Percentiles rank a stretch among this genome's conserved stretches.
phyloP scores from a whole-genome alignment of 2,888 invertebrate species.

The Iphiclides podalirius region DNA sequence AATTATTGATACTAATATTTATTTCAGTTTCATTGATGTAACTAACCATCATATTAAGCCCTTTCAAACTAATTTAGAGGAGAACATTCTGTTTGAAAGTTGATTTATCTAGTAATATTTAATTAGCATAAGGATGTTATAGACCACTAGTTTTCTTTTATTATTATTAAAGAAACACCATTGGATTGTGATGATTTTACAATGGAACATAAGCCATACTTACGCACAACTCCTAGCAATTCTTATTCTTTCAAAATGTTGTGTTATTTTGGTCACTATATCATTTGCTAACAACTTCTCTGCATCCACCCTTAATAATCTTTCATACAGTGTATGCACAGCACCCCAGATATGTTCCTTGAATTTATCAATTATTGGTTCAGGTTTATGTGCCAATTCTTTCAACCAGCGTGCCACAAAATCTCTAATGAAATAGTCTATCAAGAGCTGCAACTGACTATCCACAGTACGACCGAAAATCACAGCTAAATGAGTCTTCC shows the following conservation, averaged over 20 bases:
- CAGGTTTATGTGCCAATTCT: constrained; percentile 84
- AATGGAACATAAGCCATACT: no score
- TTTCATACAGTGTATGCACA: constrained; percentile 85
- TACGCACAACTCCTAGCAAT: constrained; percentile 87
- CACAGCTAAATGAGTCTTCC: constrained; percentile 83
- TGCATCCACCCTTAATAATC: constrained; percentile 87
- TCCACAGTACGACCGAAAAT: constrained; percentile 92
- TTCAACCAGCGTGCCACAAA: constrained; percentile 89
- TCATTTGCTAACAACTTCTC: constrained; percentile 91
- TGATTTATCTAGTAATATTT: no score
- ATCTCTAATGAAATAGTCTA: constrained; percentile 89
- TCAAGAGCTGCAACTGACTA: constrained; percentile 88
- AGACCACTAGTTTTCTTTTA: no score
- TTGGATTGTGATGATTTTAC: no score
- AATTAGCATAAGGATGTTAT: no score
- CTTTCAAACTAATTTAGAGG: no score
- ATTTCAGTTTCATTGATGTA: no score
- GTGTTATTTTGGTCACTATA: constrained; percentile 88
- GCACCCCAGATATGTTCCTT: constrained; percentile 92
- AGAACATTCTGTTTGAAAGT: no score
- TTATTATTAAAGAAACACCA: no score
- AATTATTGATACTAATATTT: no score
- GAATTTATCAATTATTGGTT: constrained; percentile 82
- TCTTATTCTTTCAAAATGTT: constrained; percentile 92
- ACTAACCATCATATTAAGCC: no score